Evolutionary conservation across 2,113 vertebrate species (phyloP), one percentile per base, ranked within the genome.

Genomic region (Poecile atricapillus): DNA sequence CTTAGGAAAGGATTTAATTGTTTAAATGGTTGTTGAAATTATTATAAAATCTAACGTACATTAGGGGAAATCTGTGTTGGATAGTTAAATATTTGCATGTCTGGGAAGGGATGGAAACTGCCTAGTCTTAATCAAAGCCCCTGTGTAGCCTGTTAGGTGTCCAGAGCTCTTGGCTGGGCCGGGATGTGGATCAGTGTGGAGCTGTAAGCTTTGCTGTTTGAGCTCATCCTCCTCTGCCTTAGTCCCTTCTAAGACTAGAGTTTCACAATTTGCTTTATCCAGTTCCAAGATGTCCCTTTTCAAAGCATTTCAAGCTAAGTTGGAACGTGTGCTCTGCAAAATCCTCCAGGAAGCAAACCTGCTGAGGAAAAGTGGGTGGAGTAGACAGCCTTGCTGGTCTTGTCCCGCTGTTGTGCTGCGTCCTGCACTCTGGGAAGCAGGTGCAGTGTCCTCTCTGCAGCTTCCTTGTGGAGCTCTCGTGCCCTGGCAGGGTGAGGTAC

Each of bases 161-260:
- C 30, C 55, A 55, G 67, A 83, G 33, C 6, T 71, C 49, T 63
- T 87, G 76, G 62, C 33, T 68, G 53, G 53, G 44, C 39, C 52
- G 52, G 60, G 24, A 28, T 35, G 41, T 60, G 46, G n/a, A 39
- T 39, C 33, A 47, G n/a, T 53, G 0, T 30, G 78, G 44, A 79
- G 52, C 58, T 79, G 23, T 35, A 63, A 67, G 41, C 49, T 18
- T 35, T 83, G 35, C 33, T 71, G 18, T 55, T 85, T 37, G 41
- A 78, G 39, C 15, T 43, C 20, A 37, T 62, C 15, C 11, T 52
- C 31, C 22, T 79, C 11, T 10, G 1, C 31, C 30, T 76, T 25
- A 50, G 15, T 22, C 23, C 60, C 16, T 70, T 63, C 0, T 7
- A 55, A 53, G n/a, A 24, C 11, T 0, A 0, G 9, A 35, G 16